Base-by-base conservation (phyloP, 2,888 invertebrate genomes). In the Orgyia antiqua region DNA sequence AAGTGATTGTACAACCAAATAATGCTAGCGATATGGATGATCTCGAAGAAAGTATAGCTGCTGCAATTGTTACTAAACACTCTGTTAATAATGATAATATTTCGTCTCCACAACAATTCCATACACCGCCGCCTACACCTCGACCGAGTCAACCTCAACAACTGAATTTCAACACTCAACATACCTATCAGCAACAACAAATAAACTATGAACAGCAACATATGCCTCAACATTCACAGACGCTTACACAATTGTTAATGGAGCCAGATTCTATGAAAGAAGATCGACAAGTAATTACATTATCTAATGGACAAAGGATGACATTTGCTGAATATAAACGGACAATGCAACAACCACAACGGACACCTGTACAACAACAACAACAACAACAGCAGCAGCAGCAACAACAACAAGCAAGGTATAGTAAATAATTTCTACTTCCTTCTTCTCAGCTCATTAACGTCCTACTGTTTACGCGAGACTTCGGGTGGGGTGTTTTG, bases 11-110 rank as follows among this genome's bases (percentile, higher is more conserved):
- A 0, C 80, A 79, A 52, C 78, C 80, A 1, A 84, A 82, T 41
- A 82, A 80, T 37, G 78, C 86, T 0, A 80, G 69, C 31, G 87
- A 86, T 33, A 77, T 87, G 77, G 87, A 86, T 35, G 87, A 88
- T 54, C 67, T 88, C 13, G 88, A 88, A 51, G 87, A 87, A 21
- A 87, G 87, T 43, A 88, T 88, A 36, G 82, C 86, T 5, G 88
- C 87, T 2, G 87, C 87, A 2, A 84, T 87, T 40, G 65, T 88
- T 9, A 74, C 73, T 23, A 86, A 84, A 39, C 72, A 73, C 40
- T 64, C 73, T 0, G 68, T 73, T 2, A 66, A 45, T 11, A 79
- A 80, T 6, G 60, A 48, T 25, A 48, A 65, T 26, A 63, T 52
- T 4, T 31, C 58, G 2, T 61, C 71, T 1, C 76, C 69, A 33